phyloP scores from a whole-genome alignment of 1,140 invertebrate species.

The Hyles euphorbiae region DNA sequence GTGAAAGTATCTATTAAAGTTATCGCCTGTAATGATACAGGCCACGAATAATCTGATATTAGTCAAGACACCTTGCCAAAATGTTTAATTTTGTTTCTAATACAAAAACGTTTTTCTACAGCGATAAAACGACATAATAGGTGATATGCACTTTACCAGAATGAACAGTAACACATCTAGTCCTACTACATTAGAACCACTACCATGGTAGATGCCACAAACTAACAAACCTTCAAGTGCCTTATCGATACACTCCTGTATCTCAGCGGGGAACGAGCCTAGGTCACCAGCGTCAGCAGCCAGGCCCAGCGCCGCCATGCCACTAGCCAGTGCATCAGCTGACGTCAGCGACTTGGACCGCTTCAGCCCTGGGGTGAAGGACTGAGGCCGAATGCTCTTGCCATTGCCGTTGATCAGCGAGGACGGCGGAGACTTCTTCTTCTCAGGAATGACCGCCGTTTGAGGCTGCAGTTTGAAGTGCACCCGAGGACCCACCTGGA shows the following conservation, averaged over 20 bases:
- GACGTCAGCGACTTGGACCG: slow-evolving; percentile 88
- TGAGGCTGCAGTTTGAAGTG: slow-evolving; percentile 75
- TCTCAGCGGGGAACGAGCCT: slow-evolving; percentile 82
- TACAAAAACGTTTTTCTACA: too few relatives aligned
- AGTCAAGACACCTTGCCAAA: too few relatives aligned
- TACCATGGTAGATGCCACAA: too few relatives aligned
- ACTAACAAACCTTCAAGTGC: slow-evolving; percentile 78
- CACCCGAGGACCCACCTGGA: slow-evolving; percentile 71
- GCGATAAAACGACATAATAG: too few relatives aligned
- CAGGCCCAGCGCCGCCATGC: slow-evolving; percentile 76
- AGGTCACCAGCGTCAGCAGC: slow-evolving; percentile 83
- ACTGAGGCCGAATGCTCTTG: slow-evolving; percentile 55
- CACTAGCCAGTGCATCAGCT: slow-evolving; percentile 80
- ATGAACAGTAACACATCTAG: too few relatives aligned
- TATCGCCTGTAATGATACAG: too few relatives aligned
- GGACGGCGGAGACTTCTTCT: slow-evolving; percentile 69
- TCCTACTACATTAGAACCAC: too few relatives aligned
- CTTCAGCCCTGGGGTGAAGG: slow-evolving; percentile 79
- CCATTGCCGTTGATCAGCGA: slow-evolving; percentile 60
- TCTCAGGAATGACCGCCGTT: slow-evolving; percentile 52
- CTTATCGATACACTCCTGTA: slow-evolving; percentile 82
- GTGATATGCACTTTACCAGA: too few relatives aligned
- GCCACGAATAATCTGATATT: too few relatives aligned
- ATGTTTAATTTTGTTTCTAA: too few relatives aligned
- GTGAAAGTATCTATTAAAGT: too few relatives aligned